Evolutionary conservation across 2,888 invertebrate genomes (phyloP).

Genomic region (Ceraclea dissimilis): DNA sequence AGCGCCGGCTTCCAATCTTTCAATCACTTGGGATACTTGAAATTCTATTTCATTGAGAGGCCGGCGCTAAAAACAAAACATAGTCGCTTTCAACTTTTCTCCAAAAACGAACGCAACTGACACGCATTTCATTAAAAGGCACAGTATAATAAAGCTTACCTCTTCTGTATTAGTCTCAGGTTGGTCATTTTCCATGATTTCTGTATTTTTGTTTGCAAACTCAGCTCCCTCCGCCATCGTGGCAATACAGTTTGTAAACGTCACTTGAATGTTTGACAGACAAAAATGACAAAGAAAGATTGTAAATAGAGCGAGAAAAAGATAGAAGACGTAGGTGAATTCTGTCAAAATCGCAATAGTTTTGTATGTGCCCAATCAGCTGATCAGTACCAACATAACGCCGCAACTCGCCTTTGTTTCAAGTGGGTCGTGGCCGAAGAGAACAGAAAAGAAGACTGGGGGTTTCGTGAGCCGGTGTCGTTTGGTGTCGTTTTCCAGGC

Average conservation of each 20-base stretch:
- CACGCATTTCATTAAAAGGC: background rate
- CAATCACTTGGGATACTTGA: constrained; percentile 66
- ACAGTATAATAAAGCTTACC: constrained; percentile 4
- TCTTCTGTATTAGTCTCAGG: constrained; percentile 9
- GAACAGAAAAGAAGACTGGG: constrained; percentile 7
- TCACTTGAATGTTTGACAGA: constrained; percentile 22
- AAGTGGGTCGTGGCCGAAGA: constrained; percentile 17
- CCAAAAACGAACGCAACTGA: constrained; percentile 21
- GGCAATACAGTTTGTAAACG: constrained; percentile 20
- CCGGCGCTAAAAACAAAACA: constrained; percentile 40
- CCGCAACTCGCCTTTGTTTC: constrained; percentile 19
- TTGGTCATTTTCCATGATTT: constrained; percentile 16
- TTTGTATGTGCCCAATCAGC: constrained; percentile 14
- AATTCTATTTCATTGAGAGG: constrained; percentile 59
- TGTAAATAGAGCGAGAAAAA: constrained; percentile 13
- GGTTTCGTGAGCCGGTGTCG: constrained; percentile 10
- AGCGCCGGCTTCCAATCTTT: constrained; percentile 59
- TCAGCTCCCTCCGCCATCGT: constrained; percentile 22
- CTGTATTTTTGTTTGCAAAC: constrained; percentile 14
- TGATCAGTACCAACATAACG: constrained; percentile 20
- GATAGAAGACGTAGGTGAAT: constrained; percentile 10
- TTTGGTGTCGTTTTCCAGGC: constrained; percentile 10
- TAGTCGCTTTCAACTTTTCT: constrained; percentile 32
- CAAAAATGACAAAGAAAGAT: background rate
- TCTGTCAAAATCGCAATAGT: constrained; percentile 5